Conservation (phyloP, 2,797 vertebrate genomes). For the Philypnodon macrostomus region DNA sequence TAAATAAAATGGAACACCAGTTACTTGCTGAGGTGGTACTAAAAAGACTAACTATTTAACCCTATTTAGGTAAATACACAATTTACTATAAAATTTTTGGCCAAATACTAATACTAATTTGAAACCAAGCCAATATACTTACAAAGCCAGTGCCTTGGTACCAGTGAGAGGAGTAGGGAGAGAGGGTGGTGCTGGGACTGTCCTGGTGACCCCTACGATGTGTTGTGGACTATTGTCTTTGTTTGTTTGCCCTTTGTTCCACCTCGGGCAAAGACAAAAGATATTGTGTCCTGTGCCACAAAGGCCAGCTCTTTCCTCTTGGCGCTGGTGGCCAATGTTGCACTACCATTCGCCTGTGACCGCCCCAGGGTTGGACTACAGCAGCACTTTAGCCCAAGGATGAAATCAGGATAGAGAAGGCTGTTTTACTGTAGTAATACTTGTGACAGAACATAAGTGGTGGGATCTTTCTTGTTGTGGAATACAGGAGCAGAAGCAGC, state of each 20-base stretch:
- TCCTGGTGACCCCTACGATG: conserved; percentile 45
- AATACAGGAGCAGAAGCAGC: conserved; percentile 64
- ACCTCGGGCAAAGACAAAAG: conserved; percentile 61
- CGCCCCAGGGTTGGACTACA: conserved; percentile 60
- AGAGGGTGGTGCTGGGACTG: conserved; percentile 42
- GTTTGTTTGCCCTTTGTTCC: conserved; percentile 74
- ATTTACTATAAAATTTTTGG: too few species aligned
- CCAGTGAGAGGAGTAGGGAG: conserved; percentile 67
- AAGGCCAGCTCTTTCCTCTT: conserved; percentile 64
- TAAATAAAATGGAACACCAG: too few species aligned
- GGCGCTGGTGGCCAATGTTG: conserved; percentile 38
- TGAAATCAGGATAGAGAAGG: conserved; percentile 54
- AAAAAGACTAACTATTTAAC: too few species aligned
- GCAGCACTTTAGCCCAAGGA: conserved; percentile 46
- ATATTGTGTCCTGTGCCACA: conserved; percentile 70
- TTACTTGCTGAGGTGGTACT: too few species aligned
- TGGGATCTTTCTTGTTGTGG: conserved; percentile 63
- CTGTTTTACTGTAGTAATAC: conserved; percentile 49
- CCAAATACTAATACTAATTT: conserved; percentile 29
- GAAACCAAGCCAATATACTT: too few species aligned
- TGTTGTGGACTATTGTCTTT: conserved; percentile 59
- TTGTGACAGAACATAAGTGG: conserved; percentile 43
- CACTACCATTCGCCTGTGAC: conserved; percentile 57
- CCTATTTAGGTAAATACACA: conserved; percentile 54
- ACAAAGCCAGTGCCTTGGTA: conserved; percentile 70